Evolutionary conservation across 2,888 invertebrate genomes (phyloP), one percentile per base, ranked within the genome.

Genomic region (Hipparchia sbordonii): DNA sequence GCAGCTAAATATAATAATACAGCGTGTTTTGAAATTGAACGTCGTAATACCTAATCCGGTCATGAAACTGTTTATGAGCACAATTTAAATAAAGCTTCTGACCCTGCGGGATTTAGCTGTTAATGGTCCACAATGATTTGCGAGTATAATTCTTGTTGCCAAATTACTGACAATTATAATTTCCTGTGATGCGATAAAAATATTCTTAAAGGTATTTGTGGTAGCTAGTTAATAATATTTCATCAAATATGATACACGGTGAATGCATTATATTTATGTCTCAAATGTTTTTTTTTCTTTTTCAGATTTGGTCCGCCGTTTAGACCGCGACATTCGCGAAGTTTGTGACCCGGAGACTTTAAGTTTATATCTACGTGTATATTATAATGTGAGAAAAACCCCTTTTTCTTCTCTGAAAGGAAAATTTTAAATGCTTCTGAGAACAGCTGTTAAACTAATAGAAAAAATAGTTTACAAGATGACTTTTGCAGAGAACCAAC

Each of bases 91-190:
- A 69, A 69, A 69, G 60, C 69, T 52, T 8, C 33, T 69, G 39
- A 68, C 60, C 74, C 71, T 67, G 6, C 13, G 65, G 71, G 74
- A 69, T 72, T 63, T 71, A 60, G 60, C n/a, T 63, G 48, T 70
- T 48, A 70, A 59, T 63, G 72, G 59, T 65, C 68, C 51, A 65
- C 71, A 54, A 45, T 59, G 45, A 67, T 59, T 57, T 67, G 59
- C 56, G 10, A n/a, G 72, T 39, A 62, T 74, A 56, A 71, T 74
- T 70, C 71, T 60, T 72, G 73, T 76, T 70, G 72, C 51, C 54
- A 68, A 68, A 72, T 75, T 76, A 74, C 73, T 72, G 72, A 70
- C 72, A 72, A 70, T 76, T 76, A 65, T 51, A 65, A 65, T 65
- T 65, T 65, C 33, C 52, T 65, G 65, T 65, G 33, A 12, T 7